Percentiles rank a stretch among this genome's conserved stretches.
phyloP scores from a whole-genome alignment of 2,888 invertebrate genomes.

The Euplexia lucipara region DNA sequence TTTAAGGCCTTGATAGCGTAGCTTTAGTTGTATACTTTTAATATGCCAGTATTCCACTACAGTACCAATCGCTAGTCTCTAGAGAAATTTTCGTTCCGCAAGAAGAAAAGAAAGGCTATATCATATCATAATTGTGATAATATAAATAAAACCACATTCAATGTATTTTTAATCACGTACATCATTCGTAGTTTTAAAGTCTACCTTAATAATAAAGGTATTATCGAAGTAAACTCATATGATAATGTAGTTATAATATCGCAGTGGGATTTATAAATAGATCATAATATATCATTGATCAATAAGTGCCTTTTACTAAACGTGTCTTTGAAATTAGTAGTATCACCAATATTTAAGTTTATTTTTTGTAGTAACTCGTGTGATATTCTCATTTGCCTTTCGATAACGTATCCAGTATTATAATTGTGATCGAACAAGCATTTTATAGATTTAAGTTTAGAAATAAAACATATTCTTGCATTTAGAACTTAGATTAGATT shows the following conservation, averaged over 20 bases:
- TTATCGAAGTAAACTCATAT: constrained; percentile 6
- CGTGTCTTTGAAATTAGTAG: constrained; percentile 63
- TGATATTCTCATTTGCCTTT: constrained; percentile 77
- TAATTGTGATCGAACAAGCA: constrained; percentile 69
- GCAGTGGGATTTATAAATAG: constrained; percentile 15
- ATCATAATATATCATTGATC: constrained; percentile 38
- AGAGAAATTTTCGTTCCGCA: not conserved
- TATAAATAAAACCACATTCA: constrained; percentile 11
- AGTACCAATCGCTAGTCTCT: not conserved
- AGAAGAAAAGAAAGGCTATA: constrained; percentile 1
- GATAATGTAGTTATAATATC: constrained; percentile 27
- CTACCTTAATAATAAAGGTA: constrained; percentile 10
- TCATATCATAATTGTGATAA: constrained; percentile 24
- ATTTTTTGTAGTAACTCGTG: constrained; percentile 64
- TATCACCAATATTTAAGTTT: constrained; percentile 40
- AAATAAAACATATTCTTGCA: constrained; percentile 33
- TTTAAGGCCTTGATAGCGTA: not conserved
- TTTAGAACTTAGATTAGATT: constrained; percentile 29
- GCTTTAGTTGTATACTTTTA: not conserved
- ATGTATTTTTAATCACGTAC: constrained; percentile 12
- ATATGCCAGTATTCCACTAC: not conserved
- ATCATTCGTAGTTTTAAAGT: constrained; percentile 5
- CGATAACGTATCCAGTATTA: constrained; percentile 80
- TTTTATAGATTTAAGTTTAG: constrained; percentile 47
- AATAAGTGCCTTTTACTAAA: constrained; percentile 67